Percentiles rank a stretch among this genome's conserved stretches.
phyloP scores from a whole-genome alignment of 2,113 vertebrate species.

The Apodemus speciosus region DNA sequence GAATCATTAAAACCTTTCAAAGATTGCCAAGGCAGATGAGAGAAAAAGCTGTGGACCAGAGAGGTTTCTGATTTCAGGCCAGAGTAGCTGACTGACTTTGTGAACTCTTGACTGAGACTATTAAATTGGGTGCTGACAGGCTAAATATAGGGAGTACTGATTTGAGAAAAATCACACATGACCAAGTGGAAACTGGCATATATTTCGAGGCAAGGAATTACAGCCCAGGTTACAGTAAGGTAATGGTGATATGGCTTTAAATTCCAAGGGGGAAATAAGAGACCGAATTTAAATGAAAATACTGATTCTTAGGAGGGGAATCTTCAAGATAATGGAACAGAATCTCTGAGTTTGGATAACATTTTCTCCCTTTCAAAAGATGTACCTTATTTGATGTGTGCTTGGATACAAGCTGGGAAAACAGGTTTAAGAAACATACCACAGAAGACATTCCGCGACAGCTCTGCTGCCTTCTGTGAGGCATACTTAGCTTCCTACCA shows the following conservation, averaged over 20 bases:
- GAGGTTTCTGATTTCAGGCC: not conserved
- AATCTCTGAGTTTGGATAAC: not conserved
- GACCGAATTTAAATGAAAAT: not conserved
- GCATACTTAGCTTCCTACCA: too few species aligned
- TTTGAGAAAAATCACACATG: not conserved
- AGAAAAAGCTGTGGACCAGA: not conserved
- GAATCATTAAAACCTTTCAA: not conserved
- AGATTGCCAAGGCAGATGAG: not conserved
- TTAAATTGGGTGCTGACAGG: not conserved
- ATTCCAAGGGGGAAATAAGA: not conserved
- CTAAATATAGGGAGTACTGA: not conserved
- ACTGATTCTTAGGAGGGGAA: not conserved
- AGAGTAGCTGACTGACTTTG: not conserved
- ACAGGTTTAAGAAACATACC: not conserved
- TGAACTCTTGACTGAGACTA: not conserved
- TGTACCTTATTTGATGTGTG: constrained; percentile 60
- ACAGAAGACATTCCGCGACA: not conserved
- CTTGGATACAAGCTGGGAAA: constrained; percentile 60
- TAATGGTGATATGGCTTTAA: not conserved
- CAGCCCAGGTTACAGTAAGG: not conserved
- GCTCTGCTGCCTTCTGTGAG: not conserved
- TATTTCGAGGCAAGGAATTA: not conserved
- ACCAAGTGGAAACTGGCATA: constrained; percentile 7
- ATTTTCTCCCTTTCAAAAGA: not conserved
- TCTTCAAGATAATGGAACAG: not conserved